Evolutionary conservation across 2,113 vertebrate genomes (phyloP).

Genomic region (Fregata magnificens): DNA sequence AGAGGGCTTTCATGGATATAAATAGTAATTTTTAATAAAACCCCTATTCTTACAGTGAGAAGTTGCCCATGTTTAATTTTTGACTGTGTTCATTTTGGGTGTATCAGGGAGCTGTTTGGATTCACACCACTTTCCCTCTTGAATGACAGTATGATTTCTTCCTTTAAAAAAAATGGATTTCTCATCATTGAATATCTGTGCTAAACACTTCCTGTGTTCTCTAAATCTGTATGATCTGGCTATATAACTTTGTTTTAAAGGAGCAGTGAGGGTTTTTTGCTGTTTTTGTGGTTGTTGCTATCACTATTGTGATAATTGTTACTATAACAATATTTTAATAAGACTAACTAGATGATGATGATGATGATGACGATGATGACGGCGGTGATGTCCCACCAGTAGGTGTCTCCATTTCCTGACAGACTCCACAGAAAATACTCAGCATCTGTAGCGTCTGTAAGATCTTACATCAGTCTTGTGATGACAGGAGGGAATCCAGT

Average conservation of each 20-base stretch:
- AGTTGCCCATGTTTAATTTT: background rate
- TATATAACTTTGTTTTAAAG: background rate
- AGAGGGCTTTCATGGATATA: background rate
- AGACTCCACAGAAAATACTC: background rate
- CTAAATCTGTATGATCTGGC: background rate
- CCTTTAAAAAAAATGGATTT: background rate
- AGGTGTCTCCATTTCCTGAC: slow-evolving; percentile 44
- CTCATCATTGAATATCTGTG: background rate
- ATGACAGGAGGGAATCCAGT: background rate
- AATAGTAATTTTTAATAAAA: background rate
- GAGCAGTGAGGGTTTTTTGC: background rate
- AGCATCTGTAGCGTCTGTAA: background rate
- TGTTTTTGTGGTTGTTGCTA: background rate
- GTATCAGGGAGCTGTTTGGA: background rate
- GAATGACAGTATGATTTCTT: background rate
- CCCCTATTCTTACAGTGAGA: background rate
- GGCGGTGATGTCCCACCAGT: background rate
- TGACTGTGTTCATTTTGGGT: background rate
- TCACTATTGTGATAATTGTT: background rate
- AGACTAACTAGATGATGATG: background rate
- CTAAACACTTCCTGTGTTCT: background rate
- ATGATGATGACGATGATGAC: no score
- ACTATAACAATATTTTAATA: background rate
- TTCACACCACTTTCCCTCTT: background rate
- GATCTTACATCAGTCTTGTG: background rate